A percentile compares a stretch with the other conserved stretches of the same genome.
Conservation (phyloP, 2,113 vertebrate species). For the Caranx ignobilis region DNA sequence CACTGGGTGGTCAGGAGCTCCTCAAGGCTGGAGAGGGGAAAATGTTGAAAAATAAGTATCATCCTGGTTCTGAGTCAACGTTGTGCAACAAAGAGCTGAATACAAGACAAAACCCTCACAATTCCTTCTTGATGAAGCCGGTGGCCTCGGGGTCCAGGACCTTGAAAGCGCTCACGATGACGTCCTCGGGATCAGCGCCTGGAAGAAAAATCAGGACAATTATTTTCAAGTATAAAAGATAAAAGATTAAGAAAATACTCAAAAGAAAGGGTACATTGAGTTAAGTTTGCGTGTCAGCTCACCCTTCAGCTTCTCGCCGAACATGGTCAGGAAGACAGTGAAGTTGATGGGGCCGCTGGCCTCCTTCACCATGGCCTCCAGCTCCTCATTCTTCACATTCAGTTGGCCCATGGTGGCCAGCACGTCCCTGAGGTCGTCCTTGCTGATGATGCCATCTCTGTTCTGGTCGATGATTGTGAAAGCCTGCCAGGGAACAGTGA, state of each 20-base stretch:
- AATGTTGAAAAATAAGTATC: neutral
- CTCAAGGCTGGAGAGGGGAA: constrained; percentile 83
- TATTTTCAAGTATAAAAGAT: neutral
- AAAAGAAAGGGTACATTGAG: neutral
- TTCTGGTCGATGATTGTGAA: constrained; percentile 97
- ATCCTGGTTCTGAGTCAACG: neutral
- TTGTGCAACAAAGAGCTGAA: neutral
- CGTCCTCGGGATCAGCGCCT: constrained; percentile 95
- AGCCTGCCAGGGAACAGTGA: constrained; percentile 79
- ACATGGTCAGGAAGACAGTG: constrained; percentile 95
- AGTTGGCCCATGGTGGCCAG: constrained; percentile 92
- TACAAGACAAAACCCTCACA: constrained; percentile 82
- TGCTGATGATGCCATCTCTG: constrained; percentile 94
- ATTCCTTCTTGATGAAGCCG: constrained; percentile 91
- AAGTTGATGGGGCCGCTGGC: constrained; percentile 95
- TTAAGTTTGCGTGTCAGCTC: constrained; percentile 4
- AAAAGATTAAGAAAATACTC: neutral
- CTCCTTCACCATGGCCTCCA: constrained; percentile 94
- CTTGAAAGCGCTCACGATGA: constrained; percentile 93
- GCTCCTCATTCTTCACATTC: constrained; percentile 93
- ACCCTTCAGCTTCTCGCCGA: constrained; percentile 97
- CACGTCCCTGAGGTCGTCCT: constrained; percentile 92
- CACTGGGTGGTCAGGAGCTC: constrained; percentile 94
- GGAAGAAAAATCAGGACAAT: neutral
- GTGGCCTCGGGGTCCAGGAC: constrained; percentile 91